Evolutionary conservation across 2,888 invertebrate species (phyloP), one percentile per base, ranked within the genome.

Genomic region (Atrina japonica): DNA sequence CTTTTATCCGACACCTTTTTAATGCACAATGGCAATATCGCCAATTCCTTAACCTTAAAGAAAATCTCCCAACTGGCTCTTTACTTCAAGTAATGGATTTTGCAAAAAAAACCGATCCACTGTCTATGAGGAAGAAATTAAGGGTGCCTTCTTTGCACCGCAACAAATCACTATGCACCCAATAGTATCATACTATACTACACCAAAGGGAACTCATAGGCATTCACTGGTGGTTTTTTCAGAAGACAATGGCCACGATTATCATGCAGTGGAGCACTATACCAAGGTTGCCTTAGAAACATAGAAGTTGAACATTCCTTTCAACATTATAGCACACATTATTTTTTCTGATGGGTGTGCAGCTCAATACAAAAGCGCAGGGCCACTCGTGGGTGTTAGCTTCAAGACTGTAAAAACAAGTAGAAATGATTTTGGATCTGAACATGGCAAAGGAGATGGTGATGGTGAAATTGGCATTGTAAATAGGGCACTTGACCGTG

Each of bases 261-360:
- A 56, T 47, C 73, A 76, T 53, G 74, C 74, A 18, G 77, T 76
- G 3, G 16, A 77, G 14, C 70, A 70, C 27, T 78, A 40, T 40
- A 29, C 14, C 18, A 18, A 9, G 18, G 3, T 65, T n/a, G 49
- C 16, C 2, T n/a, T 47, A 40, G 3, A n/a, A 3, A 11, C 25
- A 30, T 16, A 11, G 5, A 1, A 30, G 11, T 9, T 40, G 21
- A 29, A 30, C 16, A 16, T 29, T 3, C 3, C 14, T 14, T 16
- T 21, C 16, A 25, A n/a, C 14, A 59, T 66, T 9, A 21, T 27
- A 18, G 60, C 52, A 30, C 18, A 30, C 14, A 40, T 73, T 18
- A 47, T 76, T 11, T 76, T 73, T 59, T 67, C 60, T 58, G 78
- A 78, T 29, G 75, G 78, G 3, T 78, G 78, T 60, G 63, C 64